These are phyloP conservation scores for Casuarius casuarius DNA, from an alignment of 2,113 vertebrate genomes.

Conservation along the genomic window DNA sequence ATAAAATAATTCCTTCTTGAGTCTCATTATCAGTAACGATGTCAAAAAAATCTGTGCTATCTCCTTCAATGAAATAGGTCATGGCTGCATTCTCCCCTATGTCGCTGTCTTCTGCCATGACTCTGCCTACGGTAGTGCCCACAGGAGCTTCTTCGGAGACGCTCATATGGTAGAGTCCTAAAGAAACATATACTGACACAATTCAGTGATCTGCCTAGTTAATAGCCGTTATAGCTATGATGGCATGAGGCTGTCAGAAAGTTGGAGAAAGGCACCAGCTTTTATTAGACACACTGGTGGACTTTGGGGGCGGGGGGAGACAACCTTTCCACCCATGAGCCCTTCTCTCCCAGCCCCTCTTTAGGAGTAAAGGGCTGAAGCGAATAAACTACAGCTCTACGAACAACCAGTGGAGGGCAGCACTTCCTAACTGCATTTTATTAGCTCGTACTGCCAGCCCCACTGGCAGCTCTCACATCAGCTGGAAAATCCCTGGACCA, in stretches of 20 bases:
- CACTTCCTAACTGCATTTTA: background rate
- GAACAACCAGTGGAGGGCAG: background rate
- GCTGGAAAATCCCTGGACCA: background rate
- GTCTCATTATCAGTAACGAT: slow-evolving; percentile 85
- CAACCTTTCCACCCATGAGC: fast-evolving
- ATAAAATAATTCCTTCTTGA: slow-evolving; percentile 89
- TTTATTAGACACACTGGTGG: background rate
- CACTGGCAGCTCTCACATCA: background rate
- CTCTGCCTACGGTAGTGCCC: slow-evolving; percentile 84
- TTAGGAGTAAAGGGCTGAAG: background rate
- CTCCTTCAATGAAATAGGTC: slow-evolving; percentile 87
- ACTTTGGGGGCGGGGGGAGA: no score
- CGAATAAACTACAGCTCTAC: background rate
- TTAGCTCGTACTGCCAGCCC: background rate
- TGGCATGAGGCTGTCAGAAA: background rate
- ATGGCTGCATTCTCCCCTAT: slow-evolving; percentile 88
- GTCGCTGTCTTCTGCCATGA: slow-evolving; percentile 89
- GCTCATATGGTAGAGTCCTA: slow-evolving; percentile 85
- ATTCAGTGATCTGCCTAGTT: background rate
- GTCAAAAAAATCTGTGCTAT: slow-evolving; percentile 80
- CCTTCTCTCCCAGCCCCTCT: background rate
- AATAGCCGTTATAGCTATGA: background rate
- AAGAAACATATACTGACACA: background rate
- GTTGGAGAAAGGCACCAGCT: background rate
- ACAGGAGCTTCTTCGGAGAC: slow-evolving; percentile 82